Evolutionary conservation across 2,888 invertebrate species (phyloP).

Genomic region (Mythimna pallens): DNA sequence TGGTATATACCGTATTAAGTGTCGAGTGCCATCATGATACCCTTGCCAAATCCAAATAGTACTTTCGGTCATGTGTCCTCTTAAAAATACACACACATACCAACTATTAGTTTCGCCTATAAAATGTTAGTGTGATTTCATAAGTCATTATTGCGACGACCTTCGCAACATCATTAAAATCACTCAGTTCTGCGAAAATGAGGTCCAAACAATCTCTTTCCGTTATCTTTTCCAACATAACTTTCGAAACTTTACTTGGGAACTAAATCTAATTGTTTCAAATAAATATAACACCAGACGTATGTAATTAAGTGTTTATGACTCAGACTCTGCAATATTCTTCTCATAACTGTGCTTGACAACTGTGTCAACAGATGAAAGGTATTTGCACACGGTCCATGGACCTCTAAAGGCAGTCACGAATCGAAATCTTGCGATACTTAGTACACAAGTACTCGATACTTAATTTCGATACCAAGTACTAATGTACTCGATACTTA

Average conservation of each 20-base stretch:
- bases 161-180: slow-evolving; percentile 16
- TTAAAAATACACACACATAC: too few relatives aligned
- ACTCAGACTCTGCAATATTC: slow-evolving; percentile 9
- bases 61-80: too few relatives aligned
- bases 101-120: too few relatives aligned
- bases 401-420: background rate
- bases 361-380: slow-evolving; percentile 3
- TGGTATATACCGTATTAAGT: too few relatives aligned
- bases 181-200: slow-evolving; percentile 10
- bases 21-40: too few relatives aligned
- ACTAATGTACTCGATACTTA: too few relatives aligned
- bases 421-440: too few relatives aligned
- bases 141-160: background rate
- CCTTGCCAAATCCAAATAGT: too few relatives aligned
- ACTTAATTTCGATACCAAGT: too few relatives aligned
- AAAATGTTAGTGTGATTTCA: slow-evolving; percentile 1
- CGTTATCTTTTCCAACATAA: slow-evolving; percentile 15
- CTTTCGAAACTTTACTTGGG: slow-evolving; percentile 37
- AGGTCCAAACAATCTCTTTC: slow-evolving; percentile 19
- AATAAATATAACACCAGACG: background rate
- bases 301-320: slow-evolving; percentile 18
- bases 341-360: slow-evolving; percentile 9
- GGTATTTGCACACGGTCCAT: too few relatives aligned
- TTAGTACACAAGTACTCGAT: too few relatives aligned
- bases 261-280: slow-evolving; percentile 29